Conservation (phyloP, 2,113 vertebrate genomes). For the Pterocles gutturalis region DNA sequence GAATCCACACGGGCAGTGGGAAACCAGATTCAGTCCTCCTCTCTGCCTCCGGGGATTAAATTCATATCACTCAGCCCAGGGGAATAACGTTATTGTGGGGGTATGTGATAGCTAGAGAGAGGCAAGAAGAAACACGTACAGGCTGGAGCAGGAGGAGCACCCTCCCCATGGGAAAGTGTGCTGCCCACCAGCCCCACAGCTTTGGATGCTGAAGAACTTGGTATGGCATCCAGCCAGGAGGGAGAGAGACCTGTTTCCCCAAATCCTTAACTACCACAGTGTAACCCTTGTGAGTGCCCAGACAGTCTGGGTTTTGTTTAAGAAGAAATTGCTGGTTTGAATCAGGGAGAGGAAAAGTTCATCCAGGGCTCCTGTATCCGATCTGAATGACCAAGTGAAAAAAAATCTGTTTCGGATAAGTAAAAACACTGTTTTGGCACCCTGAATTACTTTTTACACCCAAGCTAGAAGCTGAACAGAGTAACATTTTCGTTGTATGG, state of each 20-base stretch:
- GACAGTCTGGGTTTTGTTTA: constrained; percentile 31
- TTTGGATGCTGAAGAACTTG: background rate
- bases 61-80: background rate
- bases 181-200: background rate
- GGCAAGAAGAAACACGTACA: background rate
- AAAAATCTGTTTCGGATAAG: constrained; percentile 23
- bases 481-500: background rate
- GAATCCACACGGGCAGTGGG: constrained; percentile 10
- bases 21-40: constrained; percentile 26
- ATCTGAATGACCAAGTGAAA: background rate
- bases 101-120: background rate
- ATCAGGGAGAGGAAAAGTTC: constrained; percentile 31
- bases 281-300: constrained; percentile 28
- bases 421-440: constrained; percentile 31
- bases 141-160: background rate
- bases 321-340: constrained; percentile 48
- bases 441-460: constrained; percentile 45
- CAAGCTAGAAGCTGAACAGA: constrained; percentile 32
- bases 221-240: background rate
- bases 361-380: constrained; percentile 9
- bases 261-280: constrained; percentile 30
- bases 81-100: background rate
- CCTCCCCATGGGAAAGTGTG: background rate
- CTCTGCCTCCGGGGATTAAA: constrained; percentile 4
- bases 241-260: constrained; percentile 38